A percentile compares a stretch with the other conserved stretches of the same genome.
phyloP scores from a whole-genome alignment of 23 tunicate genomes.

The Diplosoma virens region DNA sequence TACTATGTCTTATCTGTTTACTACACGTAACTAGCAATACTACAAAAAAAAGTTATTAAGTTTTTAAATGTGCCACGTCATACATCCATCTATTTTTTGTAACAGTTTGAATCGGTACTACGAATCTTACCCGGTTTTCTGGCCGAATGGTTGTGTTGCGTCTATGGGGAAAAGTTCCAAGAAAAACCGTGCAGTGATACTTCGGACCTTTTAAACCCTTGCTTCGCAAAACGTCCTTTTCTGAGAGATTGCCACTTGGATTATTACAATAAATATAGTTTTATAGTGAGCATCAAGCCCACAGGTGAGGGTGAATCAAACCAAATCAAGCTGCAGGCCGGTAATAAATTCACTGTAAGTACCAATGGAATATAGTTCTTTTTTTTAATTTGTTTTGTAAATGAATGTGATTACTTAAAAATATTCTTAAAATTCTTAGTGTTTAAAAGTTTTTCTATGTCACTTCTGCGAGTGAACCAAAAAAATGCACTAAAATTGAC shows the following conservation, averaged over 20 bases:
- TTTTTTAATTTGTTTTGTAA: too few relatives aligned
- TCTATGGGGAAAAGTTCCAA: slow-evolving; percentile 37
- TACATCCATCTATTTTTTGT: neutral
- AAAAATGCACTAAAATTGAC: too few relatives aligned
- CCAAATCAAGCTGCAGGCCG: neutral
- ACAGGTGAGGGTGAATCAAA: neutral
- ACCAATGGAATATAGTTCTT: too few relatives aligned
- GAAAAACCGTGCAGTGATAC: neutral
- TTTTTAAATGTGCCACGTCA: neutral
- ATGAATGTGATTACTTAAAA: too few relatives aligned
- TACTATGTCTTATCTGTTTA: neutral
- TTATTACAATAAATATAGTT: slow-evolving; percentile 52
- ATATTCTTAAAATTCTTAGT: too few relatives aligned
- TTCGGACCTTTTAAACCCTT: too few relatives aligned
- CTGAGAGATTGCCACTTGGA: slow-evolving; percentile 54
- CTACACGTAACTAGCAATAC: neutral
- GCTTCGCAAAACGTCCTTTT: too few relatives aligned
- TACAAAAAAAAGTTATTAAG: neutral
- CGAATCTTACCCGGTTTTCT: slow-evolving; percentile 30
- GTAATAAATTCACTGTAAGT: slow-evolving; percentile 8
- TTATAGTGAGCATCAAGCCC: slow-evolving; percentile 9
- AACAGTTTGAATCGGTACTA: slow-evolving; percentile 28
- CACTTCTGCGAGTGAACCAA: too few relatives aligned
- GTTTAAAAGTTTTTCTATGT: too few relatives aligned
- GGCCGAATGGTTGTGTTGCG: slow-evolving; percentile 56